Conservation (phyloP, 2,888 invertebrate species). For the Mallateleia sp. region DNA sequence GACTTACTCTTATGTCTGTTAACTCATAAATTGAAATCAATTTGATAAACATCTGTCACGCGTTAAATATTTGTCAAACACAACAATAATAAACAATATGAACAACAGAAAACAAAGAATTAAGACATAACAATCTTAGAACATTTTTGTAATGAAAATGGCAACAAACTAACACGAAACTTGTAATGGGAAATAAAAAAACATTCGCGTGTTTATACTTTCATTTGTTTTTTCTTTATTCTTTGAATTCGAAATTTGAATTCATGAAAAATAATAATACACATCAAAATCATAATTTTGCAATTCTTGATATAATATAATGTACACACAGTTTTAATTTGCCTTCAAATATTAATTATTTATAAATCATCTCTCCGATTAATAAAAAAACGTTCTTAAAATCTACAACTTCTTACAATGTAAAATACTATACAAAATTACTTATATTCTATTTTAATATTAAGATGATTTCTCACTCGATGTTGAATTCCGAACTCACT, state of each 20-base stretch:
- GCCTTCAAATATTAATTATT: too few relatives aligned
- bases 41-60: not conserved
- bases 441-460: too few relatives aligned
- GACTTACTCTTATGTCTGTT: not conserved
- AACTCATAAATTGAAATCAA: not conserved
- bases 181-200: conserved; percentile 26
- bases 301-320: too few relatives aligned
- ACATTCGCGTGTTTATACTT: conserved; percentile 45
- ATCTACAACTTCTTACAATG: too few relatives aligned
- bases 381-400: too few relatives aligned
- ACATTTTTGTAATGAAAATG: conserved; percentile 53
- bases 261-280: not conserved
- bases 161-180: conserved; percentile 51
- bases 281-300: not conserved
- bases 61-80: not conserved
- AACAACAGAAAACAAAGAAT: not conserved
- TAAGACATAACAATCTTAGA: conserved; percentile 7
- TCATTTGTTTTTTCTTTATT: conserved; percentile 60
- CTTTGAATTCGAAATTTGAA: conserved; percentile 42
- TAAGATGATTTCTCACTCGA: too few relatives aligned
- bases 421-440: too few relatives aligned
- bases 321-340: too few relatives aligned
- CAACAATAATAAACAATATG: not conserved
- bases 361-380: too few relatives aligned
- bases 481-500: too few relatives aligned